Conservation (phyloP, 2,113 vertebrate genomes). For the Osmerus mordax region DNA sequence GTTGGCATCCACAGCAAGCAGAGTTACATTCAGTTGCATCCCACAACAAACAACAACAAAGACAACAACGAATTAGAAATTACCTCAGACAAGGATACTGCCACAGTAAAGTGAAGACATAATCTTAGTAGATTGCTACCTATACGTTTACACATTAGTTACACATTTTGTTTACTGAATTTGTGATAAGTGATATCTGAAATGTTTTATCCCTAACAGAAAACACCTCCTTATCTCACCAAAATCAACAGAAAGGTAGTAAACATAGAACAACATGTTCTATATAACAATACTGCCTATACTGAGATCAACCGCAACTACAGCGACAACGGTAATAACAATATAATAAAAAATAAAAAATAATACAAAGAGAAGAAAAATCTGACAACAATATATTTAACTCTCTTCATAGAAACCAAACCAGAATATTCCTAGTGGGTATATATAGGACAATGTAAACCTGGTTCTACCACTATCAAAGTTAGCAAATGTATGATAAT, state of each 20-base stretch:
- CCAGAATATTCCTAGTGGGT: constrained; percentile 82
- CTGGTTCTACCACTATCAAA: constrained; percentile 85
- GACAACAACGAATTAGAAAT: constrained; percentile 33
- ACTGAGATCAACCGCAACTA: constrained; percentile 64
- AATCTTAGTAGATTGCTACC: constrained; percentile 33
- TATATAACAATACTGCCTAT: constrained; percentile 60
- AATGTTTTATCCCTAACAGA: constrained; percentile 33
- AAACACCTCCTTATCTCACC: constrained; percentile 36
- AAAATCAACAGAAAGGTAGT: constrained; percentile 62
- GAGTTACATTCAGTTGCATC: constrained; percentile 67
- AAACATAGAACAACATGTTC: constrained; percentile 55
- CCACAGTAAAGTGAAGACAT: constrained; percentile 46
- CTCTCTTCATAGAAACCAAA: constrained; percentile 66
- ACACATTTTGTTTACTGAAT: constrained; percentile 40
- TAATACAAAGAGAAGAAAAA: constrained; percentile 49
- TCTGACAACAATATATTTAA: constrained; percentile 54
- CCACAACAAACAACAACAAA: constrained; percentile 38
- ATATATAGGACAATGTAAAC: constrained; percentile 87
- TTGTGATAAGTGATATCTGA: constrained; percentile 43
- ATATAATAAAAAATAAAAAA: constrained; percentile 61
- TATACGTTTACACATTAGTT: constrained; percentile 36
- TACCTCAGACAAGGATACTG: constrained; percentile 44
- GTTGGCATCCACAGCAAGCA: constrained; percentile 27
- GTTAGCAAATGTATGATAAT: constrained; percentile 81
- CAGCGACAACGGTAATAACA: constrained; percentile 60